Evolutionary conservation across 2,113 vertebrate species (phyloP).

Genomic region (Nansenia antarctica): DNA sequence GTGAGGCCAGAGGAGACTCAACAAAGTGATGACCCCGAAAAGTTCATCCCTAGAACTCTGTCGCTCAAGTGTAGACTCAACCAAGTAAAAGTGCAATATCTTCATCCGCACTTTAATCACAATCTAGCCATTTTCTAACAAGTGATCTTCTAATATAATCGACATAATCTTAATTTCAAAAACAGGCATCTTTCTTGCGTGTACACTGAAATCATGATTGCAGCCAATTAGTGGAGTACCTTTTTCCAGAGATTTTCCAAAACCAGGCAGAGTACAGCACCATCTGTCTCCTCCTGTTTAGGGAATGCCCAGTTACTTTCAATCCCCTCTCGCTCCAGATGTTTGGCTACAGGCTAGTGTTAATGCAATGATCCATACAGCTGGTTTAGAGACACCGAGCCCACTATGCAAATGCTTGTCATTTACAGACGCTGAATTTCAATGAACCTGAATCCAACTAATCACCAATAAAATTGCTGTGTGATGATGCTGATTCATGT

Average conservation of each 20-base stretch:
- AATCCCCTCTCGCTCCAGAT: slow-evolving; percentile 72
- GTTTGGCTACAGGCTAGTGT: slow-evolving; percentile 79
- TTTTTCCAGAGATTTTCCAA: slow-evolving; percentile 12
- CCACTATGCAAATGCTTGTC: slow-evolving; percentile 69
- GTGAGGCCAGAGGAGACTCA: neutral
- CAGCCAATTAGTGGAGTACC: slow-evolving; percentile 19
- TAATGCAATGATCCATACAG: slow-evolving; percentile 70
- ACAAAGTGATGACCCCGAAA: neutral
- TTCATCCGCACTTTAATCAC: slow-evolving; percentile 5
- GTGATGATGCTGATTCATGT: slow-evolving; percentile 38
- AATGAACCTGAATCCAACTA: slow-evolving; percentile 27
- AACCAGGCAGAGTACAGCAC: slow-evolving; percentile 16
- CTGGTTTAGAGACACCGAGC: slow-evolving; percentile 71
- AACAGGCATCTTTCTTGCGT: neutral
- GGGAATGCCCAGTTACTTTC: slow-evolving; percentile 58
- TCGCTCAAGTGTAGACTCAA: neutral
- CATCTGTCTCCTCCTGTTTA: slow-evolving; percentile 37
- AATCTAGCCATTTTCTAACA: slow-evolving; percentile 14
- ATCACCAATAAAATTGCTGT: slow-evolving; percentile 54
- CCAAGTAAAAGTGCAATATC: slow-evolving; percentile 1
- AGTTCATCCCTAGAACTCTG: neutral
- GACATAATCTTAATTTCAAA: slow-evolving; percentile 24
- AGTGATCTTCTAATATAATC: too few species aligned
- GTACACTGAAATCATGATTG: neutral
- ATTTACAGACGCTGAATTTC: slow-evolving; percentile 66